Evolutionary conservation across 2,888 invertebrate species (phyloP).

Genomic region (Scelioninae gen. 2): DNA sequence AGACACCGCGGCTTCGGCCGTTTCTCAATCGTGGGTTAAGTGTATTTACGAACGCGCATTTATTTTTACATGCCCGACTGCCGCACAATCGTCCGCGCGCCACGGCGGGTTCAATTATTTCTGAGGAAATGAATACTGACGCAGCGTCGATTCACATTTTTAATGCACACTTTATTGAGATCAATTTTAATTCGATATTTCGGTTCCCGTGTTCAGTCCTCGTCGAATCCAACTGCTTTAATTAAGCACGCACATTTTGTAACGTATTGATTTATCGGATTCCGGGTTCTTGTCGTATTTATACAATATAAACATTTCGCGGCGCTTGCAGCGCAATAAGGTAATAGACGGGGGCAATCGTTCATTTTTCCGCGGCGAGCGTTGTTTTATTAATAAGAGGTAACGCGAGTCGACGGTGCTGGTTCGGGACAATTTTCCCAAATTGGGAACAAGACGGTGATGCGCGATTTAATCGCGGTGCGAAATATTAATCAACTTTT

Average conservation of each 20-base stretch:
- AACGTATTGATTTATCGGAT: conserved; percentile 36
- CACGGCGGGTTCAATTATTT: conserved; percentile 16
- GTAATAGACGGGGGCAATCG: too few relatives aligned
- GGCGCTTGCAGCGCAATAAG: too few relatives aligned
- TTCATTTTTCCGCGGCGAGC: too few relatives aligned
- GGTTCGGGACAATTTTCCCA: too few relatives aligned
- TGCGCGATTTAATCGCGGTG: too few relatives aligned
- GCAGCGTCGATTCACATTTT: conserved; percentile 10
- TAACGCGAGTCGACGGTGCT: too few relatives aligned
- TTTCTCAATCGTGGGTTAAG: too few relatives aligned
- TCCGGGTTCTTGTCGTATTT: conserved; percentile 22
- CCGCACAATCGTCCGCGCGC: background rate
- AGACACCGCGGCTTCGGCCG: too few relatives aligned
- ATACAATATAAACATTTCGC: conserved; percentile 16
- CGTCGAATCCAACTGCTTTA: conserved; percentile 23
- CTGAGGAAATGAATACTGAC: conserved; percentile 27
- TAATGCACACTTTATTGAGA: conserved; percentile 28
- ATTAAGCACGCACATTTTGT: conserved; percentile 34
- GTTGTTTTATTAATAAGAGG: too few relatives aligned
- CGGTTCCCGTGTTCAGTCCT: conserved; percentile 25
- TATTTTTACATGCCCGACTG: conserved; percentile 14
- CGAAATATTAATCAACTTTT: too few relatives aligned
- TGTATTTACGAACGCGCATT: background rate
- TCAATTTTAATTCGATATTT: conserved; percentile 36
- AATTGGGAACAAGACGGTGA: too few relatives aligned